Base-by-base conservation (phyloP, 2,888 invertebrate genomes). In the Daptonema setosum region DNA sequence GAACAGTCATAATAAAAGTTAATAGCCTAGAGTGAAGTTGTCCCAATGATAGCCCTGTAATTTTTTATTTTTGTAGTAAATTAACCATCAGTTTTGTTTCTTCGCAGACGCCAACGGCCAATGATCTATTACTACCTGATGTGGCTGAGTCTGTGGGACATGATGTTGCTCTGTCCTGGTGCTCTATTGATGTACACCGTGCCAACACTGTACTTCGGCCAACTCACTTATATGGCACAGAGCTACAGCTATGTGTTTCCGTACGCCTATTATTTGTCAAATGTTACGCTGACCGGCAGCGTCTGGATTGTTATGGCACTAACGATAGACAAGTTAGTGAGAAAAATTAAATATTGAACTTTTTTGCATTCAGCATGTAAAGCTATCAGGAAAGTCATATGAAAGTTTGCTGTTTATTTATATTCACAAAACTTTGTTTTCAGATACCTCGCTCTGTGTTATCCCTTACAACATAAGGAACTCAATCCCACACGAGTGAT, bases 101-200 rank as follows among this genome's bases (percentile, higher is more conserved):
- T n/a, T n/a, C n/a, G n/a, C n/a, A n/a, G n/a, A n/a, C n/a, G n/a
- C n/a, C n/a, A n/a, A n/a, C 47, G 30, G 3, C 53, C 53, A 11
- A 28, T 53, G 2, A 62, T 62, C 56, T 63, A 62, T 52, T 58
- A 56, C 22, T 63, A 62, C 54, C 56, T 62, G 28, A 48, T 62
- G 20, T 63, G 61, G 59, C 54, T 62, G 26, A 53, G 58, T 28
- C 47, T 60, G 28, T 63, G 57, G 28, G 62, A 62, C 53, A 63
- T 58, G 1, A 51, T 59, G 20, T 41, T 62, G 28, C 53, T 63
- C 26, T 5, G 8, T 11, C 51, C 63, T 17, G 55, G 54, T 45
- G 63, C 62, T 1, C 52, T 62, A 29, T 51, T 63, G 24, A 57
- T 62, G 60, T 62, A 63, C 57, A 58, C 55, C 25, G 50, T 63